A percentile compares a stretch with the other conserved stretches of the same genome.
phyloP scores from a whole-genome alignment of 2,113 vertebrate genomes.

The Archilochus colubris region DNA sequence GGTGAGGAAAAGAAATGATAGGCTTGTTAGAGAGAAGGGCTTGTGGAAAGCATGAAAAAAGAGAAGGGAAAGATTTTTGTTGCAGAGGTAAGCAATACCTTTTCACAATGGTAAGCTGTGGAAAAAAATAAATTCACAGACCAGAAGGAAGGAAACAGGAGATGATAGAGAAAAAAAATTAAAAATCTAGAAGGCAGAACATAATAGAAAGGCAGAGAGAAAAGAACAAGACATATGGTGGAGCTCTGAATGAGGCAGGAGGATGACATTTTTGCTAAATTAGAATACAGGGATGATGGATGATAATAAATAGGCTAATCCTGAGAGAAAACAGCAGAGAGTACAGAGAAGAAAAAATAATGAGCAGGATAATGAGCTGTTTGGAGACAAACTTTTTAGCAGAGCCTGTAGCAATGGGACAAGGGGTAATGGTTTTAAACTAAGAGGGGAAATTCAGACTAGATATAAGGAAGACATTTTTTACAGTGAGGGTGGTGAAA shows the following conservation, averaged over 20 bases:
- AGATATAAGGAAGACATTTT: too few relatives aligned
- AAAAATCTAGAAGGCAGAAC: slow-evolving; percentile 5
- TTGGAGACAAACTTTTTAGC: too few relatives aligned
- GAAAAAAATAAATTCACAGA: neutral
- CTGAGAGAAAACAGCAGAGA: neutral
- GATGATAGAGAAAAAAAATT: neutral
- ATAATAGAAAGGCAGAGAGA: slow-evolving; percentile 19
- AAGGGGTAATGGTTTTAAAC: too few relatives aligned
- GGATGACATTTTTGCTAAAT: slow-evolving; percentile 57
- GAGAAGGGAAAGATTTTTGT: neutral
- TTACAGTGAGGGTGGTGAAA: too few relatives aligned
- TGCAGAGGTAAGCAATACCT: neutral
- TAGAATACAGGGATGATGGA: slow-evolving; percentile 27
- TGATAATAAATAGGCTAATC: slow-evolving; percentile 30
- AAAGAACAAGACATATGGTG: slow-evolving; percentile 58
- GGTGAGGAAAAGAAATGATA: neutral
- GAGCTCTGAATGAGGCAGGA: slow-evolving; percentile 15
- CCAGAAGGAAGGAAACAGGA: neutral
- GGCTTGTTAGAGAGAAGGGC: neutral
- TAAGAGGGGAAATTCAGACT: too few relatives aligned
- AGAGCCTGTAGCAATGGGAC: too few relatives aligned
- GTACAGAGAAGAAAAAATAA: neutral
- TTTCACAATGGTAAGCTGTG: neutral
- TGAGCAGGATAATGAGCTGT: neutral
- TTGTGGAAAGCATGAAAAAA: neutral